These are phyloP conservation scores for Dioctria linearis DNA, from an alignment of 2,888 invertebrate species.

Conservation along the genomic window DNA sequence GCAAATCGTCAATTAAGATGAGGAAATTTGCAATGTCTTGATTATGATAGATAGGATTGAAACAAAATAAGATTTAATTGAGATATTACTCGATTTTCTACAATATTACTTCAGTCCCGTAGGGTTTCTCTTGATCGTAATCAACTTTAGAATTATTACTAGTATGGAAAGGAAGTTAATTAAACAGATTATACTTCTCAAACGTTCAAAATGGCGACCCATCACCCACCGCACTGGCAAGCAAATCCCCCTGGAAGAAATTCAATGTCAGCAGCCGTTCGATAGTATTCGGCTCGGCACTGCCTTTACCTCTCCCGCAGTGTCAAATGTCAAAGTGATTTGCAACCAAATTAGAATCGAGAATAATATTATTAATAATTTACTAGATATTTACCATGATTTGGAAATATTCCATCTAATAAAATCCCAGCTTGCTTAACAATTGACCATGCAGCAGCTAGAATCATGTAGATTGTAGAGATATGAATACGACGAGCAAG, in stretches of 20 bases:
- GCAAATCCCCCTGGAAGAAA: slow-evolving; percentile 15
- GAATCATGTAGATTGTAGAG: background rate
- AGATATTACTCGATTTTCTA: too few species aligned
- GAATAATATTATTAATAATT: background rate
- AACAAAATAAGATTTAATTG: background rate
- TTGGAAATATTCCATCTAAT: slow-evolving; percentile 4
- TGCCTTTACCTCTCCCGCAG: slow-evolving; percentile 16
- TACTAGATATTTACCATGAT: slow-evolving; percentile 34
- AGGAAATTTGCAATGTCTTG: slow-evolving; percentile 20
- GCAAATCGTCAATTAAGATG: slow-evolving; percentile 38
- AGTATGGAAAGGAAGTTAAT: background rate
- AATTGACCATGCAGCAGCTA: background rate
- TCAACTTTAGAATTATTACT: too few species aligned
- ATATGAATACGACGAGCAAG: background rate
- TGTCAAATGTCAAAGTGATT: slow-evolving; percentile 25
- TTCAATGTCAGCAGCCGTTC: slow-evolving; percentile 40
- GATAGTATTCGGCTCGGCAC: slow-evolving; percentile 9
- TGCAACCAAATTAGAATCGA: slow-evolving; percentile 1
- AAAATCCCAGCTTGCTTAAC: slow-evolving; percentile 1
- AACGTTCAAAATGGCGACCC: slow-evolving; percentile 46
- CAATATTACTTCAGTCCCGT: background rate
- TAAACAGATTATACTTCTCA: background rate
- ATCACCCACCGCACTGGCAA: slow-evolving; percentile 36
- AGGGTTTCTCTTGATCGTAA: too few species aligned
- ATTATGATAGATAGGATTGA: too few species aligned